phyloP scores from a whole-genome alignment of 2,888 invertebrate species.

The Sisyra nigra region DNA sequence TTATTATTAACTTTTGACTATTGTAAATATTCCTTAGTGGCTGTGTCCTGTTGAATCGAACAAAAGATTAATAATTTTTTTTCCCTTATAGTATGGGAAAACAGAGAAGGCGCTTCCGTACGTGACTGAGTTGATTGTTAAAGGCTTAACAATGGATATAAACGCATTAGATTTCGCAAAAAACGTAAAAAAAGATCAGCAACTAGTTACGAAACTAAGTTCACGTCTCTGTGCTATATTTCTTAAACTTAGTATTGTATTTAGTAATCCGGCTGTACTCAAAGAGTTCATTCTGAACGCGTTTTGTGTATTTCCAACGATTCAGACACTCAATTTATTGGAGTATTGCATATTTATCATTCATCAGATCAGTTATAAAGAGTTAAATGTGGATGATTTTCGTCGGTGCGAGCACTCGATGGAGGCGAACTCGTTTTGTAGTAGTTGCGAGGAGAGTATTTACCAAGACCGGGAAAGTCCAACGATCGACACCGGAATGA shows the following conservation, averaged over 20 bases:
- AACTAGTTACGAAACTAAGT: constrained; percentile 35
- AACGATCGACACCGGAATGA: constrained; percentile 31
- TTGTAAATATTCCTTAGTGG: no score
- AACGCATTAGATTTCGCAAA: constrained; percentile 54
- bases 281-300: constrained; percentile 59
- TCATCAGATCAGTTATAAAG: no score
- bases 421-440: no score
- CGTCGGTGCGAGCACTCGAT: no score
- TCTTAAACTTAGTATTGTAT: constrained; percentile 41
- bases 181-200: constrained; percentile 33
- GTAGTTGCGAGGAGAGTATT: not conserved
- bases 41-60: no score
- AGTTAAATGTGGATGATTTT: no score
- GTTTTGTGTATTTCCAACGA: constrained; percentile 56
- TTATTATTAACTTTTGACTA: not conserved
- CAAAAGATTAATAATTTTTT: not conserved
- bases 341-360: constrained; percentile 19
- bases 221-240: constrained; percentile 44
- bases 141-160: constrained; percentile 59
- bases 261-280: constrained; percentile 40
- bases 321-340: constrained; percentile 38
- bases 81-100: not conserved
- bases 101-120: constrained; percentile 37
- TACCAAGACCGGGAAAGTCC: not conserved
- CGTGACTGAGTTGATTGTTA: constrained; percentile 54